A percentile compares a stretch with the other conserved stretches of the same genome.
These are phyloP conservation scores for Microctonus hyperodae DNA, from an alignment of 2,888 invertebrate species.

Conservation along the genomic window DNA sequence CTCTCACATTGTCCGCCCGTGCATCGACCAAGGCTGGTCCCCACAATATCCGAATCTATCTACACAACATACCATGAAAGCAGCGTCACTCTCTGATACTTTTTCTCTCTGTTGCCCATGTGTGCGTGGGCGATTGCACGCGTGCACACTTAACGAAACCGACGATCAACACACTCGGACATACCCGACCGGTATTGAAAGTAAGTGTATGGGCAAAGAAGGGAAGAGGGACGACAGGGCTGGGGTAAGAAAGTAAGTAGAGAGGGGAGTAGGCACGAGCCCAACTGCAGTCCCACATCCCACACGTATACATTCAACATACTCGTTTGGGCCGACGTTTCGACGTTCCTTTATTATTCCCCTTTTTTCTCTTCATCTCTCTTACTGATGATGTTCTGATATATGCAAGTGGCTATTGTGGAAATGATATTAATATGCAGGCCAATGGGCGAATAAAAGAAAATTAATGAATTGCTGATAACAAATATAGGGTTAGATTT, in stretches of 20 bases:
- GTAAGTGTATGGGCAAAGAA: constrained; percentile 34
- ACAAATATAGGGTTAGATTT: no score
- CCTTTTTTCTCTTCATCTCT: background rate
- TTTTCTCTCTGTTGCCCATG: constrained; percentile 19
- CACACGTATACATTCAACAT: constrained; percentile 49
- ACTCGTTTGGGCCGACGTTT: constrained; percentile 47
- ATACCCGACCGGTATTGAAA: constrained; percentile 56
- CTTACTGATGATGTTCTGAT: no score
- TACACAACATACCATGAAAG: constrained; percentile 24
- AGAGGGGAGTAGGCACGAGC: constrained; percentile 57
- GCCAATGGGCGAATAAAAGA: no score
- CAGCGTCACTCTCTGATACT: constrained; percentile 17
- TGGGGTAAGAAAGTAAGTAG: background rate
- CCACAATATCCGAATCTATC: constrained; percentile 35
- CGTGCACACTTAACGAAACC: constrained; percentile 33
- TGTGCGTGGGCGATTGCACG: constrained; percentile 33
- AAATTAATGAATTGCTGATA: no score
- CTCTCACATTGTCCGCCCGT: constrained; percentile 40
- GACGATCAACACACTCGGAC: constrained; percentile 33
- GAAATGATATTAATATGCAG: no score
- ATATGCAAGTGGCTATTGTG: no score
- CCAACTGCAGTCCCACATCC: constrained; percentile 58
- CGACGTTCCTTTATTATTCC: constrained; percentile 23
- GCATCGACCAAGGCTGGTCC: constrained; percentile 33
- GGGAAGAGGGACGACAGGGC: background rate